Conservation (phyloP, 1,140 invertebrate genomes). For the Penaeus indicus region DNA sequence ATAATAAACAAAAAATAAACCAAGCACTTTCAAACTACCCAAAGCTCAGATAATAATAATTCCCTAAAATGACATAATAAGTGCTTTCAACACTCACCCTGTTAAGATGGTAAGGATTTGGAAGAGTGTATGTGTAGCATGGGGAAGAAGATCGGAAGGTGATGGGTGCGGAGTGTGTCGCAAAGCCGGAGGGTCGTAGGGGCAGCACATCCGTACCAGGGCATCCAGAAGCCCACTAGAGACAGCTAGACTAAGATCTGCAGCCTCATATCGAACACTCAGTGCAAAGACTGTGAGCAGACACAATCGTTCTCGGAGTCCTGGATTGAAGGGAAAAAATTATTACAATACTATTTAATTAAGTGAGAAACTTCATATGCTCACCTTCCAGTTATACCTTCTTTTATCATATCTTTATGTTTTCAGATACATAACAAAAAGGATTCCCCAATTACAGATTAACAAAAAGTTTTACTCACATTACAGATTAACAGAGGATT, state of each 20-base stretch:
- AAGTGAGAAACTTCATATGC: too few relatives aligned
- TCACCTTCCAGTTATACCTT: too few relatives aligned
- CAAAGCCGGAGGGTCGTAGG: slow-evolving; percentile 65
- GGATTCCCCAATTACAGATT: too few relatives aligned
- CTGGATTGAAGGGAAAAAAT: slow-evolving; percentile 66
- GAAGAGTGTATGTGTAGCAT: slow-evolving; percentile 67
- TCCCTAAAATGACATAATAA: not conserved
- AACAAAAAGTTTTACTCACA: too few relatives aligned
- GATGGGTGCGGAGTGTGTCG: slow-evolving; percentile 63
- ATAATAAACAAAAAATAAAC: not conserved
- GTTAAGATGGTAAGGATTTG: slow-evolving; percentile 71
- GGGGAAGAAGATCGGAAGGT: slow-evolving; percentile 67
- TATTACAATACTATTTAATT: not conserved
- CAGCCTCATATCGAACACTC: slow-evolving; percentile 74
- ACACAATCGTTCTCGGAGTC: slow-evolving; percentile 70
- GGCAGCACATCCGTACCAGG: slow-evolving; percentile 71
- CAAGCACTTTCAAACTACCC: not conserved
- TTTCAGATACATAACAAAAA: too few relatives aligned
- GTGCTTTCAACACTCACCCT: slow-evolving; percentile 68
- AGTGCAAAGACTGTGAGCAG: slow-evolving; percentile 75
- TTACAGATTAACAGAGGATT: too few relatives aligned
- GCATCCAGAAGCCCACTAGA: slow-evolving; percentile 74
- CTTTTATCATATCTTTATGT: too few relatives aligned
- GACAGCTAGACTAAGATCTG: slow-evolving; percentile 76
- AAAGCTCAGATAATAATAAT: too few relatives aligned